These are phyloP conservation scores for Malurus splendens DNA, from an alignment of 2,797 vertebrate genomes.

Conservation along the genomic window DNA sequence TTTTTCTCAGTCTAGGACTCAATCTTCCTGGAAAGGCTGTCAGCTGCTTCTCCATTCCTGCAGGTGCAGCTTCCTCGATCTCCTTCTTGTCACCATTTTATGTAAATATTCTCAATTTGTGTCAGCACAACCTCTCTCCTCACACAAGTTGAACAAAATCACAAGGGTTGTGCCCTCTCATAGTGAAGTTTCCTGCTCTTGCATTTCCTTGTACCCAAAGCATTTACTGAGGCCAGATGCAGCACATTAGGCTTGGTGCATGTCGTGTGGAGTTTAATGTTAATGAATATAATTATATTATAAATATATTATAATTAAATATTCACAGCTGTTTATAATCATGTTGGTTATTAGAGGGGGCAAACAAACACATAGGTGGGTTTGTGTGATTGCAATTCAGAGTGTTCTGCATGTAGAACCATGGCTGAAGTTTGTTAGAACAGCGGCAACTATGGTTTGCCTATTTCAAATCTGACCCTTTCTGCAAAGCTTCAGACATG, in stretches of 20 bases:
- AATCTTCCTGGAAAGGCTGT: not conserved
- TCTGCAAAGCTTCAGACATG: not conserved
- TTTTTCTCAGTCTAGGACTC: not conserved
- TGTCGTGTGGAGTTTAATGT: not conserved
- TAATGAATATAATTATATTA: not conserved
- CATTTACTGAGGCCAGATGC: not conserved
- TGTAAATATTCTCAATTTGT: not conserved
- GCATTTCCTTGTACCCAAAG: not conserved
- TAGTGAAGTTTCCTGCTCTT: not conserved
- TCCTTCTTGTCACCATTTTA: too few relatives aligned
- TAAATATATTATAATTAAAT: too few relatives aligned
- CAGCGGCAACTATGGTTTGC: not conserved
- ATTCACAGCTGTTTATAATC: not conserved
- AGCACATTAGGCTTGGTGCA: not conserved
- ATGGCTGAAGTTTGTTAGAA: not conserved
- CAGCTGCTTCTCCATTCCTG: not conserved
- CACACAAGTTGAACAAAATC: rapidly evolving
- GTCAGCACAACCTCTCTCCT: not conserved
- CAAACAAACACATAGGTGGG: not conserved
- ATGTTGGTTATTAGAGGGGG: not conserved
- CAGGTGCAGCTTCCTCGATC: not conserved
- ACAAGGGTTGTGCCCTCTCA: not conserved
- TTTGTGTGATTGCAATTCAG: not conserved
- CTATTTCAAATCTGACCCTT: not conserved
- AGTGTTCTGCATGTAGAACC: not conserved